Evolutionary conservation across 1,140 invertebrate species (phyloP), one percentile per base, ranked within the genome.

Genomic region (Rhopalosiphum padi): DNA sequence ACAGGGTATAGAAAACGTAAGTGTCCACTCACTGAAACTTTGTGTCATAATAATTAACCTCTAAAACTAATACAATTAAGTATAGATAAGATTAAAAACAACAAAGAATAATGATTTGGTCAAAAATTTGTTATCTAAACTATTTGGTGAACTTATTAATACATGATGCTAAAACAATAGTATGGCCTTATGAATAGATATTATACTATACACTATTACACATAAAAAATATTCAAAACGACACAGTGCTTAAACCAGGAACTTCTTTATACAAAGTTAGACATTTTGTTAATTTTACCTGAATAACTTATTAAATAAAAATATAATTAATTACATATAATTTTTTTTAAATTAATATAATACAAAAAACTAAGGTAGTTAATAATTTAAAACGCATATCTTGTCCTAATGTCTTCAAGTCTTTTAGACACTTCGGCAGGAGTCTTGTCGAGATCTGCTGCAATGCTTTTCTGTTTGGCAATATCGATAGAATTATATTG

Each of bases 401-500:
- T 96, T 1, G 98, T 99, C 95, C 98, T 96, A 94, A 99, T 98
- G 95, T 99, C 98, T 96, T 99, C 98, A 7, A 99, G 95, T 95
- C 99, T 99, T 95, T 99, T 99, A 1, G 99, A 99, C 21, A 99
- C 99, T 96, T 99, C 99, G 90, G 98, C 98, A 0, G 99, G 97
- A 6, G 98, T 99, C 94, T 98, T 96, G 95, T 99, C 99, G 87
- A 99, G 96, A 95, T 99, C 99, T 53, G 97, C 97, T 1, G 99
- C 97, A 93, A 99, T 99, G 94, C 97, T 97, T 95, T 99, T 99
- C 95, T 99, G 99, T 95, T 99, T 99, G 0, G 96, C 95, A 0
- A 97, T 96, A 94, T 99, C 99, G 94, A 99, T 97, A 0, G 99
- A 99, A 95, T 99, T 99, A 95, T 99, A 99, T 95, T 99, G 99